phyloP scores from a whole-genome alignment of 2,113 vertebrate genomes.

The Odontophorus gujanensis region DNA sequence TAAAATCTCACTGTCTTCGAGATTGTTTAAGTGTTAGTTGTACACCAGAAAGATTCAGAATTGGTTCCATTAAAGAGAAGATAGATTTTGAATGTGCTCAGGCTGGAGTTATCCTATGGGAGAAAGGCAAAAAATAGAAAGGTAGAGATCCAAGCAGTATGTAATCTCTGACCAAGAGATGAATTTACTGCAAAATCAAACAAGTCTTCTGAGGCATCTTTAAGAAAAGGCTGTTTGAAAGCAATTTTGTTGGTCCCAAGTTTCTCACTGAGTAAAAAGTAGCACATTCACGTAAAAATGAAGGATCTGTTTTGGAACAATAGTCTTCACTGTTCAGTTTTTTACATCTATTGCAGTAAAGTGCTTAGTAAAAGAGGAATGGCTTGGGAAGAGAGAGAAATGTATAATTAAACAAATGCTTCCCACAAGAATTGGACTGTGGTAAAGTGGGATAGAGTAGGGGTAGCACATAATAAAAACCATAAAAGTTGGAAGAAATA shows the following conservation, averaged over 20 bases:
- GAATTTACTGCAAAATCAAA: conserved; percentile 12
- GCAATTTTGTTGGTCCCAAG: neutral
- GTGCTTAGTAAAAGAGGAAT: neutral
- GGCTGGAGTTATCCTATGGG: neutral
- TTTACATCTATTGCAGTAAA: neutral
- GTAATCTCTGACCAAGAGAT: neutral
- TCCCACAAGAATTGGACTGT: neutral
- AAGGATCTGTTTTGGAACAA: neutral
- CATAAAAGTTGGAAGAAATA: neutral
- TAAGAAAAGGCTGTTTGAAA: conserved; percentile 13
- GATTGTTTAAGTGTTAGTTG: neutral
- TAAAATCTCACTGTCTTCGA: neutral
- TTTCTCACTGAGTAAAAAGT: conserved; percentile 1
- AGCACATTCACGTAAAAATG: neutral
- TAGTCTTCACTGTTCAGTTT: neutral
- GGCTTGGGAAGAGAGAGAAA: neutral
- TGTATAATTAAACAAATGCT: neutral
- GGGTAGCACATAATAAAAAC: neutral
- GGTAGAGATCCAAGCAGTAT: neutral
- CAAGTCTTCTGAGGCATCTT: neutral
- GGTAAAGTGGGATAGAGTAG: neutral
- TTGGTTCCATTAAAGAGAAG: neutral
- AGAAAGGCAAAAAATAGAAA: neutral
- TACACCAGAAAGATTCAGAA: neutral
- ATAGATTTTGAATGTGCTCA: neutral